These are phyloP conservation scores for Halichoeres trimaculatus DNA, from an alignment of 2,113 vertebrate species.

Conservation along the genomic window DNA sequence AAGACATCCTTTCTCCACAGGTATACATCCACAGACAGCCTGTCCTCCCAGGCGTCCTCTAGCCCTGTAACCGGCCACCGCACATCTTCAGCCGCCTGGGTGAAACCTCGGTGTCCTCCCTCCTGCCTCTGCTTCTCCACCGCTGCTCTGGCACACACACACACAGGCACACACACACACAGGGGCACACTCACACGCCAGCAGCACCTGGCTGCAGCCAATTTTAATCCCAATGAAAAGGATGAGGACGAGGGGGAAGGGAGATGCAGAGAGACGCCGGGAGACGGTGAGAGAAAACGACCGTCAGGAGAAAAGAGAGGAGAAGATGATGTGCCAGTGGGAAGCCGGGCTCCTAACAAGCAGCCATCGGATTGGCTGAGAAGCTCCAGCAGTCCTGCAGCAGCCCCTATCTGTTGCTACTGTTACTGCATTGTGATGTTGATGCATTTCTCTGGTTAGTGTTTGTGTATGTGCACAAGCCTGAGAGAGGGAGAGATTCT, in stretches of 20 bases:
- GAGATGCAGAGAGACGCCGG: slow-evolving; percentile 56
- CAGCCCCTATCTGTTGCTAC: slow-evolving; percentile 68
- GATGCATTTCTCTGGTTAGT: slow-evolving; percentile 10
- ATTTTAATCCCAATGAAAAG: slow-evolving; percentile 71
- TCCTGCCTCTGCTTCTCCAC: slow-evolving; percentile 46
- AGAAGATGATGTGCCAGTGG: slow-evolving; percentile 78
- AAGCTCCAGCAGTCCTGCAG: slow-evolving; percentile 68
- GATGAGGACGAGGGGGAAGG: slow-evolving; percentile 58
- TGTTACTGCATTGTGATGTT: slow-evolving; percentile 56
- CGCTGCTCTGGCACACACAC: slow-evolving; percentile 37
- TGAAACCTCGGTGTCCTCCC: slow-evolving; percentile 55
- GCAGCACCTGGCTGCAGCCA: slow-evolving; percentile 61
- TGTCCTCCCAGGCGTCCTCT: slow-evolving; percentile 80
- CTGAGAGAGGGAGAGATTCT: slow-evolving; percentile 7
- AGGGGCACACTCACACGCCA: slow-evolving; percentile 5
- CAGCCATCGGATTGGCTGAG: slow-evolving; percentile 73
- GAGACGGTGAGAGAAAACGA: slow-evolving; percentile 73
- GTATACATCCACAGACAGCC: slow-evolving; percentile 71
- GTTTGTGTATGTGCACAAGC: slow-evolving; percentile 10
- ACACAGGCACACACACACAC: slow-evolving; percentile 1
- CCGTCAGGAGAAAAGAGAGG: slow-evolving; percentile 75
- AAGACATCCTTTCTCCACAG: slow-evolving; percentile 64
- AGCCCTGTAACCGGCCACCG: slow-evolving; percentile 62
- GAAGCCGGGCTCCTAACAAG: slow-evolving; percentile 77
- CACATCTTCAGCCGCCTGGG: slow-evolving; percentile 63